Evolutionary conservation across 2,888 invertebrate species (phyloP).

Genomic region (Byasa hedistus): DNA sequence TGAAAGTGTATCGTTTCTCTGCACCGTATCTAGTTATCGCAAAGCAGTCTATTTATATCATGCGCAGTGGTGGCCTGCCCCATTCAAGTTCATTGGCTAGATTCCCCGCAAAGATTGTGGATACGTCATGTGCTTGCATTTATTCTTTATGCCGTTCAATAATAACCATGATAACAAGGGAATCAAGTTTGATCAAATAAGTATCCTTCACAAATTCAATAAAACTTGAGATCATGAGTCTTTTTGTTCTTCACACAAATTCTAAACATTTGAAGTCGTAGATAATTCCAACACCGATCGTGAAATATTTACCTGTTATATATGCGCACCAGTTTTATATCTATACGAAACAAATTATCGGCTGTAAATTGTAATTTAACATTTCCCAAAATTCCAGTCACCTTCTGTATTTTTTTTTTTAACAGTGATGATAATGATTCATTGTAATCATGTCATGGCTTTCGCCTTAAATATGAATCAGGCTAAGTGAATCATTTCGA

Average conservation of each 20-base stretch:
- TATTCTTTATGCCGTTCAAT: conserved; percentile 13
- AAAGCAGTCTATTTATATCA: conserved; percentile 53
- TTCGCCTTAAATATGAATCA: conserved; percentile 30
- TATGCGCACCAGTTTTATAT: too few species aligned
- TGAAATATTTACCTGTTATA: too few species aligned
- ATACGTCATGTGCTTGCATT: conserved; percentile 31
- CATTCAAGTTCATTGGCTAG: conserved; percentile 70
- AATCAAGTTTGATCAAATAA: conserved; percentile 13
- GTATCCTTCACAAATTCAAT: neutral
- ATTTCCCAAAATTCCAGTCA: neutral
- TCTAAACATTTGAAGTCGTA: too few species aligned
- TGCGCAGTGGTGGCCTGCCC: conserved; percentile 62
- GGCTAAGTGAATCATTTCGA: conserved; percentile 31
- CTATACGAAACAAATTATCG: neutral
- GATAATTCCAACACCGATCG: too few species aligned
- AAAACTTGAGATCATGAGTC: neutral
- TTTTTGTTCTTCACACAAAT: too few species aligned
- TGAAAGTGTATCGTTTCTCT: conserved; percentile 31
- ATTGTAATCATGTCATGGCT: conserved; percentile 2
- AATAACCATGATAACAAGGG: conserved; percentile 6
- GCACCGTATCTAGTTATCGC: conserved; percentile 31
- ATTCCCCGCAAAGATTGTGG: conserved; percentile 59
- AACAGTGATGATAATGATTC: conserved; percentile 8
- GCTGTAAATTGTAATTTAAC: neutral
- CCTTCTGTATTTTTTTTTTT: neutral